Evolutionary conservation across 30 jellyfish, hydroid and myxozoan genomes (phyloP), one percentile per base, ranked within the genome.

Genomic region (Aurelia coerulea): DNA sequence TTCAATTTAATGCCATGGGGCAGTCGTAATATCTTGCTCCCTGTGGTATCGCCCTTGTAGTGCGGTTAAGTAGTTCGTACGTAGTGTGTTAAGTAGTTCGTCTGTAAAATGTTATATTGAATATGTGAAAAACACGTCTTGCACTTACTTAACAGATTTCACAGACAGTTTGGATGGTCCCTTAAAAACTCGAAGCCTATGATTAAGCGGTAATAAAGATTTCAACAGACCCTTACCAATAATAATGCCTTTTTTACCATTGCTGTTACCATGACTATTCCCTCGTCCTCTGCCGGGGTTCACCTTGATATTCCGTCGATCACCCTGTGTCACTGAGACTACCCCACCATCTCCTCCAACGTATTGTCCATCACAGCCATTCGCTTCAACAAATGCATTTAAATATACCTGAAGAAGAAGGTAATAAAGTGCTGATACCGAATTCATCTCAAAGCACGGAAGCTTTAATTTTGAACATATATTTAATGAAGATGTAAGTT

Each of bases 261-360:
- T 10, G 1, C 0, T 10, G 10, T 75, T 75, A 29, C 63, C 74
- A 9, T 53, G 16, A 51, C 49, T 56, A 10, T 33, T 13, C 3
- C 63, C 37, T 0, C 37, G 74, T 10, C 60, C 58, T 10, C 4
- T 50, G 19, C 80, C 89, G 6, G 77, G 78, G 17, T 16, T 32
- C 9, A 59, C 87, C 65, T 46, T 46, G 13, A 77, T 29, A 2
- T 3, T 18, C 12, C 31, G 51, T 6, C 76, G 33, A 41, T 51
- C 32, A 12, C 13, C 50, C 51, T 13, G 49, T 5, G 77, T 5
- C 5, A 71, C 74, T 14, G 69, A 8, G 39, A 84, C 62, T 23
- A 84, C 87, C 19, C 93, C 93, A 5, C 93, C 93, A 23, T 71
- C 87, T 11, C 93, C 93, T 10, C 87, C 93, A 4, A 17, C 10